phyloP scores from a whole-genome alignment of 1,140 invertebrate genomes.

The Eupeodes corollae region DNA sequence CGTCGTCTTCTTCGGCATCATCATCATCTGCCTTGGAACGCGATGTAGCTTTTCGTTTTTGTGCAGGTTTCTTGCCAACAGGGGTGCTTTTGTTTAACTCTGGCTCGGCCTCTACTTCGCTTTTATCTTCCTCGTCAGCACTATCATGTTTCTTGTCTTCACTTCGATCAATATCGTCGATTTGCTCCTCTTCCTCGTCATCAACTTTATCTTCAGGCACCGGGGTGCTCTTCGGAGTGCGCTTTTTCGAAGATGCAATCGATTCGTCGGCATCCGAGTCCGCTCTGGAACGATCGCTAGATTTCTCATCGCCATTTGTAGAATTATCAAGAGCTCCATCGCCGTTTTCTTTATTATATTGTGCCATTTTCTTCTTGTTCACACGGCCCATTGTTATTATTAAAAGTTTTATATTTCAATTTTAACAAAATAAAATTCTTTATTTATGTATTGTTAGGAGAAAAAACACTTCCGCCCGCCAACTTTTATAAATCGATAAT shows the following conservation, averaged over 20 bases:
- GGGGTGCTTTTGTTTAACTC: slow-evolving; percentile 1
- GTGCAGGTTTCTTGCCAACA: slow-evolving; percentile 8
- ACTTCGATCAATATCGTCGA: neutral
- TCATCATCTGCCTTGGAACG: neutral
- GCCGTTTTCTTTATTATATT: slow-evolving; percentile 5
- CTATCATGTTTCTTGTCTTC: slow-evolving; percentile 7
- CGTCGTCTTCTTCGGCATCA: slow-evolving; percentile 4
- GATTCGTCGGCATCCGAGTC: no score
- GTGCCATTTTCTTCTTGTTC: slow-evolving; percentile 12
- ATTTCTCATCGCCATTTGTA: no score
- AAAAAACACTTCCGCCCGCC: no score
- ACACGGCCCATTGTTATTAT: slow-evolving; percentile 7
- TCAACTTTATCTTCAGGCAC: no score
- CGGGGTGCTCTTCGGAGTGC: no score
- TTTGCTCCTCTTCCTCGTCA: slow-evolving; percentile 12
- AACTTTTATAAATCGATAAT: no score
- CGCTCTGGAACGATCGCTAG: no score
- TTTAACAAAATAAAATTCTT: no score
- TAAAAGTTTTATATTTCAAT: no score
- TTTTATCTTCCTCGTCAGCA: slow-evolving; percentile 1
- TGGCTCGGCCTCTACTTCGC: slow-evolving; percentile 5
- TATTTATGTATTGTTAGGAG: no score
- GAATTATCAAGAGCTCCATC: no score
- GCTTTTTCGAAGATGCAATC: no score
- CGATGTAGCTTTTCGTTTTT: slow-evolving; percentile 9